phyloP scores from a whole-genome alignment of 92 coral and sea anemone species.

The Porites rus region DNA sequence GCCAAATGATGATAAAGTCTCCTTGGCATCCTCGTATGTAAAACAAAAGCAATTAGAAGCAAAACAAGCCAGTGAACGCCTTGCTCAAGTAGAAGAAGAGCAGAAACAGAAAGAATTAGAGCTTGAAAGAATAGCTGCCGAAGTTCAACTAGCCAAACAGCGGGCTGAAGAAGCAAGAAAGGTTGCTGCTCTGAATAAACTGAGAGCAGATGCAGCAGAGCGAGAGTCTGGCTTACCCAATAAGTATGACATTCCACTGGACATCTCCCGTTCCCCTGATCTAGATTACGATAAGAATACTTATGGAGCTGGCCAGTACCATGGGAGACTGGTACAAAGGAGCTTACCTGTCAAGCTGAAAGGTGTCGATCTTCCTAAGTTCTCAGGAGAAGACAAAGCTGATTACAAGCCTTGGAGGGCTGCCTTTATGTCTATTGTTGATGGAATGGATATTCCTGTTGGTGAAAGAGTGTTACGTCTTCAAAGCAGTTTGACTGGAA shows the following conservation, averaged over 20 bases:
- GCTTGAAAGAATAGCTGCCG: conserved; percentile 29
- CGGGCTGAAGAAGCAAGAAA: conserved; percentile 58
- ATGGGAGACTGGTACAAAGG: background rate
- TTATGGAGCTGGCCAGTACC: background rate
- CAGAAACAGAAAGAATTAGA: conserved; percentile 47
- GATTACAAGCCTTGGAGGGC: conserved; percentile 68
- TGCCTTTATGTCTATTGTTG: conserved; percentile 59
- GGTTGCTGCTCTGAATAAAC: conserved; percentile 39
- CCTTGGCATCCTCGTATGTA: conserved; percentile 1
- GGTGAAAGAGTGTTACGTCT: conserved; percentile 7
- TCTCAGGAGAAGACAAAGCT: conserved; percentile 60
- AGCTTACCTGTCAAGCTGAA: conserved; percentile 47
- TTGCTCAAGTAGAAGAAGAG: conserved; percentile 55
- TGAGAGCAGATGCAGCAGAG: conserved; percentile 43
- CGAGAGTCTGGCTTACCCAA: background rate
- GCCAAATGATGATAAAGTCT: background rate
- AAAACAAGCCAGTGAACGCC: conserved; percentile 38
- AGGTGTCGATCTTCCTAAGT: conserved; percentile 58
- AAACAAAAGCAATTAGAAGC: conserved; percentile 43
- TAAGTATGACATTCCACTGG: too few species aligned
- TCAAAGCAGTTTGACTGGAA: conserved; percentile 55
- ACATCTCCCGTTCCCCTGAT: too few species aligned
- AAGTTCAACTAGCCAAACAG: conserved; percentile 53
- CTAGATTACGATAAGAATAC: background rate
- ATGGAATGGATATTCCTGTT: conserved; percentile 48